phyloP scores from a whole-genome alignment of 2,113 vertebrate species.

The Colossoma macropomum region DNA sequence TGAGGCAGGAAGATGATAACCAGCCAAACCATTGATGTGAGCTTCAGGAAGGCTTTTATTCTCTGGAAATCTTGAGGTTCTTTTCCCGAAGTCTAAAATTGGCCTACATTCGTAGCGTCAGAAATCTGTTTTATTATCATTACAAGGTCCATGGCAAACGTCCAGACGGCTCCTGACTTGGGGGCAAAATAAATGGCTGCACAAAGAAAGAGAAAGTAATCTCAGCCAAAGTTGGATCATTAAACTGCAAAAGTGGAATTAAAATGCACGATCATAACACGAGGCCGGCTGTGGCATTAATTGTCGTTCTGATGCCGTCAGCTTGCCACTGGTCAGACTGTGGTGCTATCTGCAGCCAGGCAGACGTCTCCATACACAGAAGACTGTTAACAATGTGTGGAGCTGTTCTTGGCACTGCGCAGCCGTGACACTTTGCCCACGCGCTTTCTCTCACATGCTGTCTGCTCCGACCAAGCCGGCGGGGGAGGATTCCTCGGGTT shows the following conservation, averaged over 20 bases:
- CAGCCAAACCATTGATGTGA: constrained; percentile 46
- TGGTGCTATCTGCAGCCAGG: constrained; percentile 16
- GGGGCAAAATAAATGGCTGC: not conserved
- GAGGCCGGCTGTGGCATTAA: not conserved
- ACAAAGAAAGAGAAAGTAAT: not conserved
- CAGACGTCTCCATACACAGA: constrained; percentile 45
- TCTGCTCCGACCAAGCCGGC: constrained; percentile 18
- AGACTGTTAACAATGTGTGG: constrained; percentile 47
- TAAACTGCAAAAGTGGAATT: constrained; percentile 21
- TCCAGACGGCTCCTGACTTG: constrained; percentile 25
- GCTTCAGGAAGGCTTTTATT: constrained; percentile 46
- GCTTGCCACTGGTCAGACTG: constrained; percentile 2
- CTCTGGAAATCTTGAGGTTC: constrained; percentile 36
- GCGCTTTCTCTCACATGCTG: constrained; percentile 48
- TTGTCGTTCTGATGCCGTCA: not conserved
- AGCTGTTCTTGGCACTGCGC: constrained; percentile 47
- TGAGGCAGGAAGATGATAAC: constrained; percentile 2
- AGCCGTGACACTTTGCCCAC: constrained; percentile 51
- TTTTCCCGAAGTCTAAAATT: constrained; percentile 12
- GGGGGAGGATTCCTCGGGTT: constrained; percentile 46
- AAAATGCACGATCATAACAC: constrained; percentile 9
- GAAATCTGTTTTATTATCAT: constrained; percentile 17
- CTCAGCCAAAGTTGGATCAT: constrained; percentile 33
- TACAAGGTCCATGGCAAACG: constrained; percentile 16
- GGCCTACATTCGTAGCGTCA: not conserved